Evolutionary conservation across 2,113 vertebrate genomes (phyloP).

Genomic region (Triplophysa siluroides): DNA sequence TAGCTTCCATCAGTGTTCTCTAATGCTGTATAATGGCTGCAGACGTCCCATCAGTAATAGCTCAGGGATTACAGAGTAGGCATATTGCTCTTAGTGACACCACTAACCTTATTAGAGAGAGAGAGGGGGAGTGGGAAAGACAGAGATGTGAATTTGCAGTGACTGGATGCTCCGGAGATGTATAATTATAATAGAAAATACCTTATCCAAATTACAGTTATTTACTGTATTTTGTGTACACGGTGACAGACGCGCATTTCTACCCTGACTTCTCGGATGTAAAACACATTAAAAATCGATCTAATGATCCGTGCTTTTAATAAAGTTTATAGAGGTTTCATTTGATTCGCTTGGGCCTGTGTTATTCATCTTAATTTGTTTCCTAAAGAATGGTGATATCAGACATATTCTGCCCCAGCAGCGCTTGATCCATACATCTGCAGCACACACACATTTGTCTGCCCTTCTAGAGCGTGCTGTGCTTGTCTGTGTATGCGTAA

Average conservation of each 20-base stretch:
- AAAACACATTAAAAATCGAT: neutral
- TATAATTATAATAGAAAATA: slow-evolving; percentile 41
- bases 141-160: slow-evolving; percentile 48
- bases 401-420: neutral
- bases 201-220: slow-evolving; percentile 26
- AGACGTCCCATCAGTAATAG: slow-evolving; percentile 61
- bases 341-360: neutral
- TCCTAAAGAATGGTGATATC: neutral
- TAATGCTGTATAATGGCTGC: slow-evolving; percentile 62
- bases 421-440: neutral
- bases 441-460: neutral
- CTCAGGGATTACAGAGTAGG: slow-evolving; percentile 46
- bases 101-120: slow-evolving; percentile 59
- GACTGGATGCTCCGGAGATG: slow-evolving; percentile 26
- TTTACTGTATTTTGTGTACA: slow-evolving; percentile 20
- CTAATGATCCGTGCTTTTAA: slow-evolving; percentile 1
- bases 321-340: neutral
- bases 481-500: neutral
- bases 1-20: slow-evolving; percentile 55
- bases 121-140: slow-evolving; percentile 46
- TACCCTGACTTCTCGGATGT: neutral
- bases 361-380: neutral
- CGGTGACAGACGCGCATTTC: neutral
- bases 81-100: slow-evolving; percentile 57
- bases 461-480: neutral